phyloP scores from a whole-genome alignment of 1,140 invertebrate species.

The Metaphire vulgaris region DNA sequence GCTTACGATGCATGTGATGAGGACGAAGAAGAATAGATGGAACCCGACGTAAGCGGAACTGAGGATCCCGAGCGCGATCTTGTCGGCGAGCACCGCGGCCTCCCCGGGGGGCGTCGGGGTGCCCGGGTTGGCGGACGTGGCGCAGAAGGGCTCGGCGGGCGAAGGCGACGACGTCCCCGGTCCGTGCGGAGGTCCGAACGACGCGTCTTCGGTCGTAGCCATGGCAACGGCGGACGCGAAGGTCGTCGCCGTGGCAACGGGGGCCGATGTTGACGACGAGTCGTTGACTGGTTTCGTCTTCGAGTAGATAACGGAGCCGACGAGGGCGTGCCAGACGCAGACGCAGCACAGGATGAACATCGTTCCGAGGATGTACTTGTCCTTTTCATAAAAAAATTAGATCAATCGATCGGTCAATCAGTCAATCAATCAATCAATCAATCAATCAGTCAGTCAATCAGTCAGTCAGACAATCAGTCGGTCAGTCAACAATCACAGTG shows the following conservation, averaged over 20 bases:
- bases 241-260: neutral
- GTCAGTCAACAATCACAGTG: too few species aligned
- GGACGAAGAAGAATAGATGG: conserved; percentile 21
- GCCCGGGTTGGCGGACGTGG: neutral
- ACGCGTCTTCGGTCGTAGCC: neutral
- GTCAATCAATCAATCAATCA: too few species aligned
- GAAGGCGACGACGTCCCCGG: neutral
- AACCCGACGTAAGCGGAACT: conserved; percentile 14
- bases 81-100: neutral
- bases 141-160: neutral
- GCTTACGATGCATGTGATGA: conserved; percentile 14
- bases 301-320: conserved; percentile 26
- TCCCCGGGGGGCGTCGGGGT: neutral
- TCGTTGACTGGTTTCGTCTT: conserved; percentile 1
- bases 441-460: too few species aligned
- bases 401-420: too few species aligned
- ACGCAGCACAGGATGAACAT: conserved; percentile 47
- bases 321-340: conserved; percentile 49
- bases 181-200: neutral
- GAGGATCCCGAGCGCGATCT: conserved; percentile 10
- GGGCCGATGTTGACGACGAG: neutral
- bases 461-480: too few species aligned
- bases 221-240: neutral
- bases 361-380: conserved; percentile 48
- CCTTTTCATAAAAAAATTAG: too few species aligned